A percentile compares a stretch with the other conserved stretches of the same genome.
phyloP scores from a whole-genome alignment of 2,113 vertebrate genomes.

The Syngnathoides biaculeatus region DNA sequence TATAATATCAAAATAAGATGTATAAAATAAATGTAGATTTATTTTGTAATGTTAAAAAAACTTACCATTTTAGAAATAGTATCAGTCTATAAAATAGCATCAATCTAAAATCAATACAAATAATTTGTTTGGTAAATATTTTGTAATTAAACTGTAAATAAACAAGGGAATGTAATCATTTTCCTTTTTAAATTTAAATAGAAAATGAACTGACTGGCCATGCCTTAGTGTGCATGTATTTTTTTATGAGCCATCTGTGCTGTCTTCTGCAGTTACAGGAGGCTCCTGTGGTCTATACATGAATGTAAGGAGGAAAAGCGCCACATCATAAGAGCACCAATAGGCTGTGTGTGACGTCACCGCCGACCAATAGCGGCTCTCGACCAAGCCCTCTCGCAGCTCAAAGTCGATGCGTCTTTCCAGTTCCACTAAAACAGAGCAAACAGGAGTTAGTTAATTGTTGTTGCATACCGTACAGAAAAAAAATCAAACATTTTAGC shows the following conservation, averaged over 20 bases:
- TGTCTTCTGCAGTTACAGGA: slow-evolving; percentile 47
- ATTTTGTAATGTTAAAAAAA: not conserved
- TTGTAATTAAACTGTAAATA: not conserved
- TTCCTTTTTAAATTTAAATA: slow-evolving; percentile 5
- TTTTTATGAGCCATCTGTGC: slow-evolving; percentile 42
- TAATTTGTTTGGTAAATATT: not conserved
- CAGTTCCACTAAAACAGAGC: slow-evolving; percentile 79
- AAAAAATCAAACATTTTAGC: too few species aligned
- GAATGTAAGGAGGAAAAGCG: slow-evolving; percentile 92
- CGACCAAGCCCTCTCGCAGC: slow-evolving; percentile 91
- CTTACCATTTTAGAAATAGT: slow-evolving; percentile 1
- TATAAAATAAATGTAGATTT: not conserved
- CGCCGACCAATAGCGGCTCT: slow-evolving; percentile 94
- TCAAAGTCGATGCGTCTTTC: slow-evolving; percentile 93
- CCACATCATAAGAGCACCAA: slow-evolving; percentile 94
- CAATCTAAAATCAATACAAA: not conserved
- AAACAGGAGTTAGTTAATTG: not conserved
- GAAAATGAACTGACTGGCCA: slow-evolving; percentile 17
- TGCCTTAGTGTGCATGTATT: not conserved
- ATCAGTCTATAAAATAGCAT: not conserved
- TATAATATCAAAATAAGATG: not conserved
- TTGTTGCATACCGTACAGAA: not conserved
- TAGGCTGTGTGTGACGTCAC: slow-evolving; percentile 96
- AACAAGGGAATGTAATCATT: not conserved
- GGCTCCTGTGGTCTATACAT: slow-evolving; percentile 83